Percentiles rank a stretch among this genome's conserved stretches.
phyloP scores from a whole-genome alignment of 2,888 invertebrate genomes.

The Troilus luridus region DNA sequence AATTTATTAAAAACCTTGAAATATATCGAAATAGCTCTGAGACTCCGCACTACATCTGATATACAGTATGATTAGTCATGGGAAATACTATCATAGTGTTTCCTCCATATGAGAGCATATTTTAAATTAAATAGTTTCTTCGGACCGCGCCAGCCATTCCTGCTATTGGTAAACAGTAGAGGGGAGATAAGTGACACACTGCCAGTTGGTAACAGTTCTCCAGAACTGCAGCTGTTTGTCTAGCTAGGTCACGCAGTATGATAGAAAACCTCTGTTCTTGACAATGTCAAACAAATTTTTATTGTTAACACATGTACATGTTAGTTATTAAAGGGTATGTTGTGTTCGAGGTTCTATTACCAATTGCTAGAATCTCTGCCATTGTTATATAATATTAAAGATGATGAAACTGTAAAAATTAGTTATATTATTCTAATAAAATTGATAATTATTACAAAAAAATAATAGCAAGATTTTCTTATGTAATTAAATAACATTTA shows the following conservation, averaged over 20 bases:
- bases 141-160: neutral
- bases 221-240: neutral
- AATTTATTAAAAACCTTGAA: neutral
- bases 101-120: constrained; percentile 11
- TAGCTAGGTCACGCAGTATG: neutral
- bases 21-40: neutral
- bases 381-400: neutral
- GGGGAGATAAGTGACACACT: neutral
- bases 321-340: neutral
- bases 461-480: too few species aligned
- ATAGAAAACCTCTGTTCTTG: neutral
- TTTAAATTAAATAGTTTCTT: neutral
- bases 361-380: neutral
- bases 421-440: neutral
- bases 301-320: neutral
- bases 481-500: too few species aligned
- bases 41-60: too few species aligned
- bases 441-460: too few species aligned
- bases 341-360: neutral
- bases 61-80: neutral
- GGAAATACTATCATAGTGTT: neutral
- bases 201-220: neutral
- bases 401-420: neutral
- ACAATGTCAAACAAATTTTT: neutral
- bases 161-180: neutral